These are phyloP conservation scores for Drosophila mettleri DNA, from an alignment of 2,888 invertebrate species.

Conservation along the genomic window DNA sequence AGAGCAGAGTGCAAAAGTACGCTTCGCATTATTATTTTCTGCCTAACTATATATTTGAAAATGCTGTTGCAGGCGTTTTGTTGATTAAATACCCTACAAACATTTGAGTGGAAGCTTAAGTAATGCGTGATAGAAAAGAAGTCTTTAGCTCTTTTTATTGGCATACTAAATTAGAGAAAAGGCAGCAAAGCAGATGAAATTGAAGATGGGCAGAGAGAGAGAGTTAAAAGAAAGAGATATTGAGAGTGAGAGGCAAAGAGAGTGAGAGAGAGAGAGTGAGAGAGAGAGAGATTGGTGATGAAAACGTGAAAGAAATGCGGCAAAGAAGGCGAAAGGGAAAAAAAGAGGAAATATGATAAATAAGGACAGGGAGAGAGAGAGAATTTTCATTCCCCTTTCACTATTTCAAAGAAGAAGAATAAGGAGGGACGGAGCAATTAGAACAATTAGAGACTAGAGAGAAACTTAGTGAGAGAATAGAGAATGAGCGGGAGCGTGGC, in stretches of 20 bases:
- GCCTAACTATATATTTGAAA: not conserved
- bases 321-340: not conserved
- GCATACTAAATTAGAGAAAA: not conserved
- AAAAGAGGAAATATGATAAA: too few relatives aligned
- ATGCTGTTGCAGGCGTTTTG: not conserved
- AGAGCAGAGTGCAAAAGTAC: conserved; percentile 13
- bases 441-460: not conserved
- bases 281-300: not conserved
- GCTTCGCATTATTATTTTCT: conserved; percentile 1
- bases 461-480: too few relatives aligned
- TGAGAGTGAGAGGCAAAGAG: not conserved
- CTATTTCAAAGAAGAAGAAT: too few relatives aligned
- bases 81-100: not conserved
- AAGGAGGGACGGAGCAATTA: not conserved
- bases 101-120: not conserved
- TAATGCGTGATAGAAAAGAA: not conserved
- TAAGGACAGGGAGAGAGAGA: not conserved
- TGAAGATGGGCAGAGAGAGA: not conserved
- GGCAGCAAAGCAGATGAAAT: not conserved
- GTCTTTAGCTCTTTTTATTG: not conserved
- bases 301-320: not conserved
- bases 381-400: too few relatives aligned
- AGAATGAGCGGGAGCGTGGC: too few relatives aligned
- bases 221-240: too few relatives aligned
- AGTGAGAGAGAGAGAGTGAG: not conserved